phyloP scores from a whole-genome alignment of 1,140 invertebrate species.

The Eciton burchellii region DNA sequence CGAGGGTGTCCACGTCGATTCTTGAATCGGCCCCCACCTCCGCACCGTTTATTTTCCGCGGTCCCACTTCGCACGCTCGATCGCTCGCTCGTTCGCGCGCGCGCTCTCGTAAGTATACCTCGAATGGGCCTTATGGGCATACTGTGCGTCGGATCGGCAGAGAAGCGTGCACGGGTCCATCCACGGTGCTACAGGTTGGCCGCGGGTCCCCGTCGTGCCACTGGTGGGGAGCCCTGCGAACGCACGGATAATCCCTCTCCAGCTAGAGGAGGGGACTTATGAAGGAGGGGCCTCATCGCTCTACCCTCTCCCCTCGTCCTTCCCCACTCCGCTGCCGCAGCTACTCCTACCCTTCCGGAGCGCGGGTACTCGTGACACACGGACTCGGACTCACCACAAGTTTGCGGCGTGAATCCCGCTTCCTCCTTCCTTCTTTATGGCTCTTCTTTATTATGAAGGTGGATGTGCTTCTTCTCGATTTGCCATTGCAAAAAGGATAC shows the following conservation, averaged over 20 bases:
- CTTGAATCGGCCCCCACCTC: slow-evolving; percentile 76
- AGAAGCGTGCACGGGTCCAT: slow-evolving; percentile 80
- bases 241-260: slow-evolving; percentile 64
- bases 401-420: background rate
- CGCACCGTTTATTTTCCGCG: slow-evolving; percentile 62
- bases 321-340: slow-evolving; percentile 55
- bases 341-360: slow-evolving; percentile 57
- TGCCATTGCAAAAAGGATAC: too few species aligned
- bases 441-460: too few species aligned
- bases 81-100: slow-evolving; percentile 39
- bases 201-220: slow-evolving; percentile 71
- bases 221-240: slow-evolving; percentile 75
- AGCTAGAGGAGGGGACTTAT: slow-evolving; percentile 51
- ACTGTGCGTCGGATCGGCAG: slow-evolving; percentile 78
- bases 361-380: slow-evolving; percentile 40
- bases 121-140: slow-evolving; percentile 79
- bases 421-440: background rate
- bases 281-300: slow-evolving; percentile 80
- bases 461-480: too few species aligned
- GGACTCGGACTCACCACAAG: background rate
- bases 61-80: slow-evolving; percentile 66
- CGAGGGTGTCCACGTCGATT: slow-evolving; percentile 77
- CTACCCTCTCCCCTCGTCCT: slow-evolving; percentile 72
- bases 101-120: slow-evolving; percentile 75
- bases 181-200: slow-evolving; percentile 80